Conservation (phyloP, 2,888 invertebrate species). For the Villa cingulata region DNA sequence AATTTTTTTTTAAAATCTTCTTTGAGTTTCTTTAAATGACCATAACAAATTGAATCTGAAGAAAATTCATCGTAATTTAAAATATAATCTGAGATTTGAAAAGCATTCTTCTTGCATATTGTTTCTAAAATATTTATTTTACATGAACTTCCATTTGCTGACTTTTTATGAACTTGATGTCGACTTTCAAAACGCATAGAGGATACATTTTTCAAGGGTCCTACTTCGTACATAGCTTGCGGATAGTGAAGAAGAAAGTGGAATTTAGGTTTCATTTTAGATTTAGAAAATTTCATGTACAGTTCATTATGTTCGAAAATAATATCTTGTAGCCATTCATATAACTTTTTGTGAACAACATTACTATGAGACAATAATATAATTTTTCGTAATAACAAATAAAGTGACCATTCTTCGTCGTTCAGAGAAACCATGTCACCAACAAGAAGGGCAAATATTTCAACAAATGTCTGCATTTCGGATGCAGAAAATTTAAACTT, state of each 20-base stretch:
- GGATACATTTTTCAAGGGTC: slow-evolving; percentile 8
- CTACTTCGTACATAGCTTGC: slow-evolving; percentile 1
- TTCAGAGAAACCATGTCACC: slow-evolving; percentile 6
- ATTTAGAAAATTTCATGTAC: slow-evolving; percentile 6
- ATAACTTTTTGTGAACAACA: not conserved
- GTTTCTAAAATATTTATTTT: slow-evolving; percentile 8
- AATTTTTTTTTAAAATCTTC: too few species aligned
- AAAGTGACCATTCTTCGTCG: slow-evolving; percentile 5
- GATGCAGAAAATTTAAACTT: slow-evolving; percentile 8
- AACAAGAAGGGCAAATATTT: slow-evolving; percentile 4
- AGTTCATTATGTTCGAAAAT: slow-evolving; percentile 7
- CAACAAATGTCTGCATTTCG: slow-evolving; percentile 6
- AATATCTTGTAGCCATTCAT: not conserved
- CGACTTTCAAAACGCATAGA: slow-evolving; percentile 8
- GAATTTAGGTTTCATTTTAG: slow-evolving; percentile 8
- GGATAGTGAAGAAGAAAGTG: slow-evolving; percentile 8
- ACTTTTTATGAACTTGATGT: slow-evolving; percentile 6
- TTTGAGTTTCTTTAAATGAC: too few species aligned
- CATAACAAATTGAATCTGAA: too few species aligned
- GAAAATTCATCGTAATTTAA: too few species aligned
- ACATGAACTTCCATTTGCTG: not conserved
- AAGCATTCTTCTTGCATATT: slow-evolving; percentile 4
- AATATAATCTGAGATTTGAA: too few species aligned
- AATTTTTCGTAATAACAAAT: slow-evolving; percentile 5
- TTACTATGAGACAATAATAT: slow-evolving; percentile 2